Evolutionary conservation across 2,888 invertebrate genomes (phyloP).

Genomic region (Halictus ligatus): DNA sequence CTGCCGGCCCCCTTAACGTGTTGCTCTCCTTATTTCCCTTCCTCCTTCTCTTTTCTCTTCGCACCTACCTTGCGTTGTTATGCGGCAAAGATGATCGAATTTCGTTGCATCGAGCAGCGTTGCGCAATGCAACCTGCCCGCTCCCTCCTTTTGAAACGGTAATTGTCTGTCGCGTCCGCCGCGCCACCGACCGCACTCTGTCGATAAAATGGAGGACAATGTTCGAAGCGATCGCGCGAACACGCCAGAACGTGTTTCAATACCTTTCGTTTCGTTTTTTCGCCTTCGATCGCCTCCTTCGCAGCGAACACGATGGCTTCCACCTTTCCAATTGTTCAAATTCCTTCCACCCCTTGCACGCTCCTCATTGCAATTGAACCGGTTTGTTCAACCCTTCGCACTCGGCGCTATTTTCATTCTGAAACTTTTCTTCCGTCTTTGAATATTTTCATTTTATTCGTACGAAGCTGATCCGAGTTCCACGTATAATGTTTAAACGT

Average conservation of each 20-base stretch:
- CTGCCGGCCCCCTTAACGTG: too few species aligned
- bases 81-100: constrained; percentile 63
- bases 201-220: constrained; percentile 13
- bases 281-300: background rate
- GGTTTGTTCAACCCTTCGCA: too few species aligned
- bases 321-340: background rate
- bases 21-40: constrained; percentile 16
- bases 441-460: too few species aligned
- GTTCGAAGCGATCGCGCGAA: background rate
- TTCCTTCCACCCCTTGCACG: background rate
- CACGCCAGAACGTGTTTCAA: constrained; percentile 1
- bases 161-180: constrained; percentile 45
- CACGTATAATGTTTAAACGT: too few species aligned
- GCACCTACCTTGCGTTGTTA: constrained; percentile 39
- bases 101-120: constrained; percentile 57
- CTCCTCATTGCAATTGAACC: background rate
- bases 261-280: background rate
- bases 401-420: too few species aligned
- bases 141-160: constrained; percentile 39
- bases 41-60: background rate
- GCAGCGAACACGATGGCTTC: background rate
- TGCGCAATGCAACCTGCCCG: constrained; percentile 44
- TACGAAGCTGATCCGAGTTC: too few species aligned
- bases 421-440: too few species aligned
- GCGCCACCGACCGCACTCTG: background rate